These are phyloP conservation scores for Panagrolaimus sp. DNA, from an alignment of 1,140 invertebrate genomes.

Conservation along the genomic window DNA sequence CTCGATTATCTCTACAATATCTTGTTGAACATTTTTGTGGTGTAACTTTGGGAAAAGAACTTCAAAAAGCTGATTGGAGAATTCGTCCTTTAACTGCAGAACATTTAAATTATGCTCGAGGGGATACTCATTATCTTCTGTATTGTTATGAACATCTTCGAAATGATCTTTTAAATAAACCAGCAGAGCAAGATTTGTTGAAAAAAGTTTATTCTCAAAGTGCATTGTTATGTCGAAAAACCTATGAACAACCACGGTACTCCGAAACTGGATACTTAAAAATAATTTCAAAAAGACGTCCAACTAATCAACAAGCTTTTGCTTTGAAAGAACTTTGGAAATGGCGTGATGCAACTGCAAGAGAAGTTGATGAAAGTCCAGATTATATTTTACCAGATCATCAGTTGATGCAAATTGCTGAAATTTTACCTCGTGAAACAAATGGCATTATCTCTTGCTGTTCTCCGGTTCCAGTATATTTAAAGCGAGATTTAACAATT, in stretches of 20 bases:
- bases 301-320: slow-evolving; percentile 75
- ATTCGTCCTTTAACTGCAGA: slow-evolving; percentile 74
- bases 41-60: slow-evolving; percentile 77
- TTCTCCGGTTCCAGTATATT: slow-evolving; percentile 81
- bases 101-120: slow-evolving; percentile 78
- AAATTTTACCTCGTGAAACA: slow-evolving; percentile 82
- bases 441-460: slow-evolving; percentile 88
- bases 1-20: slow-evolving; percentile 66
- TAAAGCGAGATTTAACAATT: slow-evolving; percentile 71
- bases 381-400: slow-evolving; percentile 89
- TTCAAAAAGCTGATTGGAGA: slow-evolving; percentile 92
- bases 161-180: slow-evolving; percentile 71
- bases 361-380: slow-evolving; percentile 81
- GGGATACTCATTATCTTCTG: slow-evolving; percentile 89
- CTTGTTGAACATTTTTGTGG: slow-evolving; percentile 76
- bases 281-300: slow-evolving; percentile 72
- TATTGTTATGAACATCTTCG: slow-evolving; percentile 80
- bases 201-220: slow-evolving; percentile 60
- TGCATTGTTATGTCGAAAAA: slow-evolving; percentile 63
- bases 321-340: slow-evolving; percentile 76
- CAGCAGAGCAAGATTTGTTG: slow-evolving; percentile 70
- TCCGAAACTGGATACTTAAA: slow-evolving; percentile 69
- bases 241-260: slow-evolving; percentile 75
- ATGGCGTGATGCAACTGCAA: slow-evolving; percentile 81
- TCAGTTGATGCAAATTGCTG: slow-evolving; percentile 83